Evolutionary conservation across 2,113 vertebrate genomes (phyloP), one percentile per base, ranked within the genome.

Genomic region (Melozone crissalis): DNA sequence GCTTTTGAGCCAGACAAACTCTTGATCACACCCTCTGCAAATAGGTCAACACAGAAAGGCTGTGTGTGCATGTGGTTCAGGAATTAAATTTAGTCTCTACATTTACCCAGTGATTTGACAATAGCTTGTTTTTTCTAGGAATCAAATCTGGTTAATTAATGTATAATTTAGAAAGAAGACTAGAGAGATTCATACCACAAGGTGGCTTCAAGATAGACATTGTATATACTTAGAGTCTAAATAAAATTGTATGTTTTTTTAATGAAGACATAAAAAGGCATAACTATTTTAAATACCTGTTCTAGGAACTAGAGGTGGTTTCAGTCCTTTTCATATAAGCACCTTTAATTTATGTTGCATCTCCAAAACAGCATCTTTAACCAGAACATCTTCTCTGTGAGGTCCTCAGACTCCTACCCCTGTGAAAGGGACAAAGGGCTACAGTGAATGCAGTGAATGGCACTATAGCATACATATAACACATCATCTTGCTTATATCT

Each of bases 1-100:
- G 62, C 73, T 84, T 37, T 3, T 72, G 54, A 94, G 93, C 27
- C 80, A 88, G 28, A 54, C 82, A 93, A 92, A 68, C 84, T 75
- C 74, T 41, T 73, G 57, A 52, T 91, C 95, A 95, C 94, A 82
- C 95, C 94, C 87, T 96, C 41, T 75, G 93, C 91, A 96, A 95
- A 95, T 14, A 97, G 77, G 66, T 81, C 65, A 86, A 61, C 89
- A 63, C 81, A 89, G 68, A 59, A 65, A 0, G 2, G 18, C 33
- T 79, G 28, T 95, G 54, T 95, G 91, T 72, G 71, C 21, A 82
- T 89, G 93, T 83, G 91, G 95, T 69, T 84, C n/a, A 87, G 75
- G 74, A 87, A 73, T 66, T 85, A 95, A 93, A 95, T 93, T 94
- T 97, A 84, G 66, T 28, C 37, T 78, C 78, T 87, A 31, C 62